Evolutionary conservation across 2,797 vertebrate genomes (phyloP), one percentile per base, ranked within the genome.

Genomic region (Hippocampus kuda): DNA sequence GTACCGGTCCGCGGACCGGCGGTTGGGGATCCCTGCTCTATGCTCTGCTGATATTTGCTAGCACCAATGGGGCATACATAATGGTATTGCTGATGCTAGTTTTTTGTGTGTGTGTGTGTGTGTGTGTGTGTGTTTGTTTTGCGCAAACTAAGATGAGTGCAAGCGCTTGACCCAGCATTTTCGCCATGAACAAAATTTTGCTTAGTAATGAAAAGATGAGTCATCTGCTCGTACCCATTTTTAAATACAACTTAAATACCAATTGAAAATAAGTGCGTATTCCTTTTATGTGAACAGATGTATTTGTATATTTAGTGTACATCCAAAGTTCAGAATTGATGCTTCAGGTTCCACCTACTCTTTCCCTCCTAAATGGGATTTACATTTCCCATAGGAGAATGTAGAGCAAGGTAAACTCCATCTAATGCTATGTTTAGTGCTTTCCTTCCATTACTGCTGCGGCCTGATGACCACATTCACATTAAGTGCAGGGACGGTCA

Each of bases 351-450:
- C 24, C 63, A 27, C 41, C 12, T 34, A 34, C 51, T 41, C 7
- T 38, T 38, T 38, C 34, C 34, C 34, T 38, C 34, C 24, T 7
- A 30, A 42, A 53, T 16, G 20, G 20, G 42, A 38, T 56, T 42
- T 67, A 24, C 20, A 49, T 30, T 61, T 72, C 68, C 69, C 71
- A 68, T 46, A 72, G 75, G 69, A 77, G 70, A 24, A 64, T 72
- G 26, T 68, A 69, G 70, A 72, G 34, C 57, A 65, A 60, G 68
- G 71, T 72, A 48, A 74, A 48, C 18, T 51, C 48, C 57, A 44
- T 44, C n/a, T 1, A 22, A 46, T 64, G 12, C 7, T 13, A 48
- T 27, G n/a, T 59, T 64, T 9, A n/a, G 4, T 68, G 34, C 30
- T 42, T 69, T n/a, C 18, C 49, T 70, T 26, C 13, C 49, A 5